Evolutionary conservation across 2,797 vertebrate species (phyloP).

Genomic region (Acanthornis magna): DNA sequence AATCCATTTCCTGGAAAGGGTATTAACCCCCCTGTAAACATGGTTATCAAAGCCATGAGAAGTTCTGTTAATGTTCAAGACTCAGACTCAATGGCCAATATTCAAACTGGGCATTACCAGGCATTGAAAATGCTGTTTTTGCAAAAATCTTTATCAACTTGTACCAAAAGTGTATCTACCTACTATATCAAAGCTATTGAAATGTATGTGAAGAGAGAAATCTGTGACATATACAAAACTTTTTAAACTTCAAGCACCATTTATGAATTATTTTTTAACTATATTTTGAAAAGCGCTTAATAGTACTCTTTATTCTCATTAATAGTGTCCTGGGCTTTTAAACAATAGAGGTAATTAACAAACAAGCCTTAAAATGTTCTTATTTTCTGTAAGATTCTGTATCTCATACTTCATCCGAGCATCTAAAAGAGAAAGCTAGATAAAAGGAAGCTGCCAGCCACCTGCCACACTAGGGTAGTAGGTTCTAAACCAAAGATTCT

Average conservation of each 20-base stretch:
- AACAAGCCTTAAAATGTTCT: neutral
- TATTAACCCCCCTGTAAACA: neutral
- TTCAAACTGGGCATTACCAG: neutral
- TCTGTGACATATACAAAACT: neutral
- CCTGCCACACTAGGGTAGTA: neutral
- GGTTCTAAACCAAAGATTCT: neutral
- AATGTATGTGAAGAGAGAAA: neutral
- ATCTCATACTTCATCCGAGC: neutral
- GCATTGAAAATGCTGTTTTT: neutral
- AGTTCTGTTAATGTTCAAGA: neutral
- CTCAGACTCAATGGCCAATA: neutral
- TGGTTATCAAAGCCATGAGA: neutral
- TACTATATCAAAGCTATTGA: neutral
- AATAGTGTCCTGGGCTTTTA: neutral
- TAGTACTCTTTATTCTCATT: neutral
- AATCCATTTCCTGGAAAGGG: neutral
- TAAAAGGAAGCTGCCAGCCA: neutral
- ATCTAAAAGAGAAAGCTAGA: neutral
- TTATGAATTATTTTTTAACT: neutral
- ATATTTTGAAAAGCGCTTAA: neutral
- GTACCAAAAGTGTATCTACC: neutral
- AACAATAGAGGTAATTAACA: neutral
- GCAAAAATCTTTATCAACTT: neutral
- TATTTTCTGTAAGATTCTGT: neutral
- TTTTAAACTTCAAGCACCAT: neutral